Conservation (phyloP, 1,140 invertebrate genomes). For the Philotrypesis tridentata region DNA sequence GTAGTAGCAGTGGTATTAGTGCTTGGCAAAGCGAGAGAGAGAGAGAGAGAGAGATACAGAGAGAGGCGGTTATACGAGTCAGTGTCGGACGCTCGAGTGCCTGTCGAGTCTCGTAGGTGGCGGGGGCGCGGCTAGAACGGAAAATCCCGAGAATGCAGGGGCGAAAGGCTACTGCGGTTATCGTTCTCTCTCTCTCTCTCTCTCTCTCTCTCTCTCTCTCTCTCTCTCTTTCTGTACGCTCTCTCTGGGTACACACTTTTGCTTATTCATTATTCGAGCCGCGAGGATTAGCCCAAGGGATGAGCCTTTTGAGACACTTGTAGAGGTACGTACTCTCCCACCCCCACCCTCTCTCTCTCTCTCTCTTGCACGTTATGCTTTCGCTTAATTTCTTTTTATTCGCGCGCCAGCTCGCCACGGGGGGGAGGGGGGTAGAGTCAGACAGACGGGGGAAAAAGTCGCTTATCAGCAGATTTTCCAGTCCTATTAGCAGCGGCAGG, state of each 20-base stretch:
- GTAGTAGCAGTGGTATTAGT: neutral
- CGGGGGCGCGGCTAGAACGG: neutral
- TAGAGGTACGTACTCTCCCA: neutral
- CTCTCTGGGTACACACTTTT: neutral
- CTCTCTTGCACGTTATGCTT: no score
- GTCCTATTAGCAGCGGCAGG: neutral
- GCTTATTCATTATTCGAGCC: neutral
- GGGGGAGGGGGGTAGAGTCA: no score
- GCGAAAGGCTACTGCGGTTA: neutral
- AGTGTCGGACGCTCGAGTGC: neutral
- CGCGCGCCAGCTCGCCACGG: no score
- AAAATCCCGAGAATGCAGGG: neutral
- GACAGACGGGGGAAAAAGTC: neutral
- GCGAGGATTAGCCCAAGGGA: neutral
- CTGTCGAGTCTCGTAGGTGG: neutral
- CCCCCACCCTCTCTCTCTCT: no score
- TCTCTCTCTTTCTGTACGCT: neutral
- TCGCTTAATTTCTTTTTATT: no score
- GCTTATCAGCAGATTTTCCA: neutral
- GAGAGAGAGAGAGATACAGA: neutral
- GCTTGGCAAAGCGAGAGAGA: neutral
- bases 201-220: constrained; percentile 1
- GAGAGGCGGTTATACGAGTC: neutral
- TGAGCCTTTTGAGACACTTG: neutral
- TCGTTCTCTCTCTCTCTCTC: constrained; percentile 2